These are phyloP conservation scores for Lysiphlebus fabarum DNA, from an alignment of 1,140 invertebrate genomes.

Conservation along the genomic window DNA sequence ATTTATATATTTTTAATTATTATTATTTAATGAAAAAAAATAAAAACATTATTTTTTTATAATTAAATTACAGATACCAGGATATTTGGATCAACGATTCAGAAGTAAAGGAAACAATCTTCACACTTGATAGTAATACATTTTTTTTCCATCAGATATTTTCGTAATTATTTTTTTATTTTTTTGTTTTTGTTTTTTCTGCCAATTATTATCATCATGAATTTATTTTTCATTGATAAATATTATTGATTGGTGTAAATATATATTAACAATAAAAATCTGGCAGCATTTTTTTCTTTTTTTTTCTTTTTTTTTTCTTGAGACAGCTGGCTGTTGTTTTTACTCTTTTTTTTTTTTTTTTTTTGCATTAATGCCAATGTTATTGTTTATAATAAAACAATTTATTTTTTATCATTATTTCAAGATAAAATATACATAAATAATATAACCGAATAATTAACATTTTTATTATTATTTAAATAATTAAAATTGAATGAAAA, in stretches of 20 bases:
- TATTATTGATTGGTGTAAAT: too few relatives aligned
- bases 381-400: constrained; percentile 7
- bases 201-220: not conserved
- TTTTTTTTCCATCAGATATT: constrained; percentile 15
- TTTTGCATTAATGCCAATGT: constrained; percentile 18
- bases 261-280: constrained; percentile 13
- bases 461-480: not conserved
- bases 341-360: not conserved
- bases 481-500: not conserved
- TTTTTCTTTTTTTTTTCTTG: constrained; percentile 2
- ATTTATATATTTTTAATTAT: constrained; percentile 14
- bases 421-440: too few relatives aligned
- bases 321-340: constrained; percentile 18
- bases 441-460: not conserved
- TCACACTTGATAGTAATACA: constrained; percentile 47
- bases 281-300: too few relatives aligned
- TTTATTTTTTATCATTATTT: not conserved
- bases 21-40: constrained; percentile 21
- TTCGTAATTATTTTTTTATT: constrained; percentile 3
- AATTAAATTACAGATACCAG: constrained; percentile 52
- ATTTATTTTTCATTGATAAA: not conserved
- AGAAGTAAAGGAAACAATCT: constrained; percentile 43
- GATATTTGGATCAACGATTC: constrained; percentile 52
- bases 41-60: constrained; percentile 26
- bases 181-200: not conserved